Evolutionary conservation across 2,113 vertebrate species (phyloP), one percentile per base, ranked within the genome.

Genomic region (Scalopus aquaticus): DNA sequence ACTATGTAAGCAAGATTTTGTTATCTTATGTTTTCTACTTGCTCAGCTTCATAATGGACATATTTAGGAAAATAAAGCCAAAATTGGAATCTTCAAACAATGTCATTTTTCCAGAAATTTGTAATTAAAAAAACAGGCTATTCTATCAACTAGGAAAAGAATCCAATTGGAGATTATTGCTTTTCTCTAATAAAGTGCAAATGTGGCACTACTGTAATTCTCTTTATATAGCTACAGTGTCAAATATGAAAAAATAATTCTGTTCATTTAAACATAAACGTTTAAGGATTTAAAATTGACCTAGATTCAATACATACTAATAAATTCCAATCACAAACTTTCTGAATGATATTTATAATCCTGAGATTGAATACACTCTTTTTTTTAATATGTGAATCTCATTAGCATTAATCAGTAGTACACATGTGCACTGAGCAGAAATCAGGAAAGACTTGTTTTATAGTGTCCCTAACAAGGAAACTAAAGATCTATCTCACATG

Each of bases 321-420:
- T 64, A 89, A 88, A 78, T 88, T 81, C 87, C 42, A 93, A 44
- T 94, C 56, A 94, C 67, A 91, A 85, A 93, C 72, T 94, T 93
- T 51, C 70, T 72, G 54, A 77, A 77, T 90, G 22, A 69, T 91
- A 76, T 56, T 87, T 96, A 56, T 89, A 97, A 67, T 85, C 46
- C 28, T 26, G 58, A 96, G 76, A 85, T 60, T 42, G 35, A 79
- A 67, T 26, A 30, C 26, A 37, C 54, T 87, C 39, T 62, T 73
- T 20, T 81, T 92, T 62, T 72, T 72, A 12, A 93, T 92, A 88
- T 28, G 2, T 42, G 1, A 94, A 82, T 97, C 32, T 58, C 37
- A 69, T 96, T 96, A 96, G 58, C 90, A 96, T 96, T 96, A 70
- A 83, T 96, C 54, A 81, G 76, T 42, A 46, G 37, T 91, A 56